Percentiles rank a stretch among this genome's conserved stretches.
Evolutionary conservation across 2,113 vertebrate species (phyloP).

Genomic region (Stigmatopora argus): DNA sequence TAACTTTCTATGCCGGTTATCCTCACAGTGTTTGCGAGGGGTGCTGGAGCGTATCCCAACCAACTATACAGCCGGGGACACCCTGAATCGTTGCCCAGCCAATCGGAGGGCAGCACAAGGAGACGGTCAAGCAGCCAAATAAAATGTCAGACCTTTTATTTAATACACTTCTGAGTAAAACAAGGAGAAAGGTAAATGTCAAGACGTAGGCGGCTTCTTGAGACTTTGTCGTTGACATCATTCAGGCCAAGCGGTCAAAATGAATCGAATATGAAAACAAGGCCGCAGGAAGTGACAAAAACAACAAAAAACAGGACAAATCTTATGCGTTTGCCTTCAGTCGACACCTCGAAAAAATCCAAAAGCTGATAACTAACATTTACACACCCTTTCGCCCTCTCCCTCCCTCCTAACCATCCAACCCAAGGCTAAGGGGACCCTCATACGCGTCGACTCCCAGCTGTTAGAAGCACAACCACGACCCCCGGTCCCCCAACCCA

Average conservation of each 20-base stretch:
- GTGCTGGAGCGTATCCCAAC: too few species aligned
- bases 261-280: neutral
- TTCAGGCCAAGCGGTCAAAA: neutral
- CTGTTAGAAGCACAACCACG: conserved; percentile 46
- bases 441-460: conserved; percentile 27
- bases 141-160: neutral
- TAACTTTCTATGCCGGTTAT: too few species aligned
- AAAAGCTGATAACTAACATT: conserved; percentile 14
- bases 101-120: too few species aligned
- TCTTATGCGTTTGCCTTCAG: neutral
- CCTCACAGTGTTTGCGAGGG: too few species aligned
- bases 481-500: neutral
- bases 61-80: too few species aligned
- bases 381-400: neutral
- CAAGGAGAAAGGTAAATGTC: neutral
- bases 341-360: neutral
- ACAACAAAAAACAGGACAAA: neutral
- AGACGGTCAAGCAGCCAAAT: too few species aligned
- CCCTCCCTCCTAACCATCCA: neutral
- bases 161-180: neutral
- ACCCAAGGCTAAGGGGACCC: neutral
- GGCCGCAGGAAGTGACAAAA: neutral
- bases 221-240: neutral
- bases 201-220: neutral
- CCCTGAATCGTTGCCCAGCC: too few species aligned